Conservation (phyloP, 2,113 vertebrate genomes). For the Aptenodytes forsteri region DNA sequence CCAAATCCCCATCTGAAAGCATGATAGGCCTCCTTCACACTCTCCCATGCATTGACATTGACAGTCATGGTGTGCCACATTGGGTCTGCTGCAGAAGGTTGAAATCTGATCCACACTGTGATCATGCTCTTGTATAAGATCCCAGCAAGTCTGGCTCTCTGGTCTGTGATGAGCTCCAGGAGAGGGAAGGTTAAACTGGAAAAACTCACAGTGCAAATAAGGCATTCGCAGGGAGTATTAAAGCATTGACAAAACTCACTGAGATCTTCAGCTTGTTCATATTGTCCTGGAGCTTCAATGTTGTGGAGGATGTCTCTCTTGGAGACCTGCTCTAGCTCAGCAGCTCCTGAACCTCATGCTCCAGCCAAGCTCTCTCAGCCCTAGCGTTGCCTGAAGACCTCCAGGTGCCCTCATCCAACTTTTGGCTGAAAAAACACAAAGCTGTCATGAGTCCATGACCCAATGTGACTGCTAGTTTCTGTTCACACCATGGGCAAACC, state of each 20-base stretch:
- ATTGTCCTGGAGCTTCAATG: not conserved
- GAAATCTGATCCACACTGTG: not conserved
- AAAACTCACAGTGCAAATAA: not conserved
- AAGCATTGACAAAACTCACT: not conserved
- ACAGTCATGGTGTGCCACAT: rapidly evolving
- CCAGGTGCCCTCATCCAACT: not conserved
- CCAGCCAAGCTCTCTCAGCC: not conserved
- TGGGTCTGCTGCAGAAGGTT: not conserved
- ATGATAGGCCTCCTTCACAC: too few species aligned
- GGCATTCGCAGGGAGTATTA: not conserved
- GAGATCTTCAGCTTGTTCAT: not conserved
- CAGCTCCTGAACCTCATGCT: not conserved
- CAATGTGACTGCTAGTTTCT: not conserved
- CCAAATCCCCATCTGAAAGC: not conserved
- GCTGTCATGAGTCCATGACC: not conserved
- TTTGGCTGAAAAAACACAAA: not conserved
- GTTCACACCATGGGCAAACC: not conserved
- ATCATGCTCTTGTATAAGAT: not conserved
- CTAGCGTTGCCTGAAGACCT: not conserved
- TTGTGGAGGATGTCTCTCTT: not conserved
- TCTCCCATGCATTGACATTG: too few species aligned
- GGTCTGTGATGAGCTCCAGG: not conserved
- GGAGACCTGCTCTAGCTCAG: not conserved
- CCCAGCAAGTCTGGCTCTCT: not conserved
- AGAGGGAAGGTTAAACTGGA: not conserved